Conservation (phyloP, 2,888 invertebrate species). For the Brachyptera risi region DNA sequence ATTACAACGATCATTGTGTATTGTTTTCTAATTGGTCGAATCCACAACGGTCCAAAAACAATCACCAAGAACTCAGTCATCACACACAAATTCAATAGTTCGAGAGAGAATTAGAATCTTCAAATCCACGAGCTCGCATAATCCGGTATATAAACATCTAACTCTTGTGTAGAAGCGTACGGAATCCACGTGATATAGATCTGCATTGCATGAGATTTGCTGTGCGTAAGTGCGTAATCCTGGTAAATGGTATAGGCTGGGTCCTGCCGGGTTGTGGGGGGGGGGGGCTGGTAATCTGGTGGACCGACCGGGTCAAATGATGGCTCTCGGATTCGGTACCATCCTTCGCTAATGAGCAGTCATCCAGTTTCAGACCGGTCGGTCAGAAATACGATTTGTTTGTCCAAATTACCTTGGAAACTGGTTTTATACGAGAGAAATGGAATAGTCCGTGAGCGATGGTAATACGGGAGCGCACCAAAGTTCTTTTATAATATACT, state of each 20-base stretch:
- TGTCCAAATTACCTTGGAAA: slow-evolving; percentile 1
- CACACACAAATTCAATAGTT: too few species aligned
- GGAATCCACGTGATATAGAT: slow-evolving; percentile 14
- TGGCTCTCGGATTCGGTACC: neutral
- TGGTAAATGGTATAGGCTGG: slow-evolving; percentile 17
- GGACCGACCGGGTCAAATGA: slow-evolving; percentile 1
- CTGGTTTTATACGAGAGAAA: too few species aligned
- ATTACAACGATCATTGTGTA: slow-evolving; percentile 10
- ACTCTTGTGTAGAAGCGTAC: neutral
- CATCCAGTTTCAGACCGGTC: neutral
- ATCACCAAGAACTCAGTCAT: slow-evolving; percentile 13
- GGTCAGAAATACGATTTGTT: slow-evolving; percentile 6
- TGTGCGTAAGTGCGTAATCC: slow-evolving; percentile 15
- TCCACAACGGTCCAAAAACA: neutral
- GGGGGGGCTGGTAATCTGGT: slow-evolving; percentile 3
- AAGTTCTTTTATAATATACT: too few species aligned
- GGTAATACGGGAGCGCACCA: too few species aligned
- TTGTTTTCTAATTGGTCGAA: slow-evolving; percentile 16
- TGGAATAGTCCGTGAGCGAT: too few species aligned
- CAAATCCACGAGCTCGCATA: neutral
- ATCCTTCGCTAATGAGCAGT: slow-evolving; percentile 2
- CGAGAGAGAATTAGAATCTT: slow-evolving; percentile 15
- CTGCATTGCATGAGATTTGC: slow-evolving; percentile 18
- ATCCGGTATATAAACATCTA: slow-evolving; percentile 18
- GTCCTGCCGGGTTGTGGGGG: neutral